A percentile compares a stretch with the other conserved stretches of the same genome.
Conservation (phyloP, 2,797 vertebrate species). For the Lagodon rhomboides region DNA sequence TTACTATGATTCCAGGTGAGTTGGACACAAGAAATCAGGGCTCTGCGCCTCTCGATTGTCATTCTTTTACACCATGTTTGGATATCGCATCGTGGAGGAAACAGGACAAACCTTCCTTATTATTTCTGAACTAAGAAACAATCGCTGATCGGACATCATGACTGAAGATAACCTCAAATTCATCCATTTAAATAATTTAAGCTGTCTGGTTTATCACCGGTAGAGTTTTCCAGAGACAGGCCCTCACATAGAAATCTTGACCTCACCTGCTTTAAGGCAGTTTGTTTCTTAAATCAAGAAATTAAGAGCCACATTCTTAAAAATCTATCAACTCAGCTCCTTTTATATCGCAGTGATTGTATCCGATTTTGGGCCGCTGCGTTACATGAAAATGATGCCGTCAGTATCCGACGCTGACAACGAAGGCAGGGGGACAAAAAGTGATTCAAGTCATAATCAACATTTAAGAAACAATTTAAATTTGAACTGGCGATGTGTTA, state of each 20-base stretch:
- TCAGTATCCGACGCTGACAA: constrained; percentile 6
- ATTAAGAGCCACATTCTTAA: constrained; percentile 40
- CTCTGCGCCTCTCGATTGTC: constrained; percentile 44
- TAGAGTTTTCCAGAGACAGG: constrained; percentile 12
- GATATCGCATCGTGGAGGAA: constrained; percentile 41
- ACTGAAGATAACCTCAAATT: constrained; percentile 22
- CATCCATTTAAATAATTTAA: constrained; percentile 14
- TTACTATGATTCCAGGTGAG: constrained; percentile 28
- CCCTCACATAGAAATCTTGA: constrained; percentile 17
- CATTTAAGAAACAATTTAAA: constrained; percentile 27
- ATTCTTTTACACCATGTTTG: constrained; percentile 25
- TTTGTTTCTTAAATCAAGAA: constrained; percentile 59
- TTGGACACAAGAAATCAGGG: not conserved
- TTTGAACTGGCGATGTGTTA: constrained; percentile 21
- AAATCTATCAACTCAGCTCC: constrained; percentile 15
- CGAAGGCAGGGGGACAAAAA: constrained; percentile 6
- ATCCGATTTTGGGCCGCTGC: constrained; percentile 14
- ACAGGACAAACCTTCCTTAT: constrained; percentile 14
- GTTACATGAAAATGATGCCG: constrained; percentile 8
- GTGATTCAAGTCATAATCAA: constrained; percentile 8
- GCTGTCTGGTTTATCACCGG: constrained; percentile 14
- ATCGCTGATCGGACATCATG: constrained; percentile 16
- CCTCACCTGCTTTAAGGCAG: constrained; percentile 70
- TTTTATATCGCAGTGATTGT: constrained; percentile 8
- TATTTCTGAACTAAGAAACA: constrained; percentile 9